phyloP scores from a whole-genome alignment of 2,888 invertebrate genomes.

The Watsonalla cultraria region DNA sequence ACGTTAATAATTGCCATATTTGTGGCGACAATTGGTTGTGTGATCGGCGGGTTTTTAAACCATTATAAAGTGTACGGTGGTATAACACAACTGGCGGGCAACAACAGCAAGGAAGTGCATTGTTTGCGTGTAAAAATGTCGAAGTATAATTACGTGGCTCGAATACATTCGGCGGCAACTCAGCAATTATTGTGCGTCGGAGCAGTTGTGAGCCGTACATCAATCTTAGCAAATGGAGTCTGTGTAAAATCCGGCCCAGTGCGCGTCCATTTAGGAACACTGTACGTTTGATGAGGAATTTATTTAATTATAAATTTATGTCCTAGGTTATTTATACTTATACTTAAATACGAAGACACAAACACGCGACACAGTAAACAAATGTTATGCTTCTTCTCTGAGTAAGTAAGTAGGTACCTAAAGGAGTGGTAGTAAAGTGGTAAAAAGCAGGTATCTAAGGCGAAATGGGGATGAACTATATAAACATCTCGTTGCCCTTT shows the following conservation, averaged over 20 bases:
- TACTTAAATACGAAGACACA: too few relatives aligned
- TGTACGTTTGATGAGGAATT: conserved; percentile 39
- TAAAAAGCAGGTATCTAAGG: background rate
- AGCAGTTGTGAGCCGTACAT: conserved; percentile 46
- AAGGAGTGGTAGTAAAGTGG: too few relatives aligned
- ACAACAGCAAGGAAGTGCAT: conserved; percentile 28
- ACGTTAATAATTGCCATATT: conserved; percentile 48
- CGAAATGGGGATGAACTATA: background rate
- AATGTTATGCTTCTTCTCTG: too few relatives aligned
- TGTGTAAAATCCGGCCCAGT: conserved; percentile 55
- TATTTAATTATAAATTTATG: background rate
- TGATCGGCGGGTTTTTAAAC: conserved; percentile 45
- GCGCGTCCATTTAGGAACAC: conserved; percentile 46
- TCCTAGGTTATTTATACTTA: background rate
- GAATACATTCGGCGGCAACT: conserved; percentile 49
- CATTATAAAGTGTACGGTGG: conserved; percentile 40
- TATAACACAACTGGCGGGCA: conserved; percentile 5
- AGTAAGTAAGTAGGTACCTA: background rate
- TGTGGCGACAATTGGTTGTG: conserved; percentile 37
- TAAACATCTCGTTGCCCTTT: too few relatives aligned
- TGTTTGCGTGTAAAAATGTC: conserved; percentile 52
- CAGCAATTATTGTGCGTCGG: conserved; percentile 58
- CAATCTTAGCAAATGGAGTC: conserved; percentile 50
- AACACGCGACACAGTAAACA: too few relatives aligned
- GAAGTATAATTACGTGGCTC: conserved; percentile 47